Evolutionary conservation across 2,113 vertebrate genomes (phyloP).

Genomic region (Cyanocitta stelleri): DNA sequence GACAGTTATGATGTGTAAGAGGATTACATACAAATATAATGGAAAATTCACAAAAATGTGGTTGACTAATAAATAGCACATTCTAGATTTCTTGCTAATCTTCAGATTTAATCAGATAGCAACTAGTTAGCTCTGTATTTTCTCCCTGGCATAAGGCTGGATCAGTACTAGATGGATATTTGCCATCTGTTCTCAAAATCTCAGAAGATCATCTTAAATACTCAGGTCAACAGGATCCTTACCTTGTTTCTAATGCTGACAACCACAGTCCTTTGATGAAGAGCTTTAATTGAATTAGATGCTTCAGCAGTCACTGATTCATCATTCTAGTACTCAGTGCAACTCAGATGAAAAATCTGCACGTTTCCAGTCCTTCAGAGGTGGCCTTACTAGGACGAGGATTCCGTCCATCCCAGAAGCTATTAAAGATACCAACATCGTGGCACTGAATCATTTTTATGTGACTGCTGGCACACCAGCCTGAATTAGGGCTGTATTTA

Average conservation of each 20-base stretch:
- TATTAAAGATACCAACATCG: slow-evolving; percentile 42
- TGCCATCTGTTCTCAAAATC: background rate
- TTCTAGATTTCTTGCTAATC: background rate
- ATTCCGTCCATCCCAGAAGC: slow-evolving; percentile 16
- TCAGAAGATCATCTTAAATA: background rate
- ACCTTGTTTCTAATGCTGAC: background rate
- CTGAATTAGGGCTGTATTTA: slow-evolving; percentile 46
- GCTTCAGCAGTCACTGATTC: slow-evolving; percentile 13
- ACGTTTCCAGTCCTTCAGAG: background rate
- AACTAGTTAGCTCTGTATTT: background rate
- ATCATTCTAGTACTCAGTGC: slow-evolving; percentile 3
- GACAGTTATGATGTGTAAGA: background rate
- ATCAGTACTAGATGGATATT: background rate
- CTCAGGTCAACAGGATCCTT: background rate
- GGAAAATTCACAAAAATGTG: background rate
- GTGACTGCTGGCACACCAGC: slow-evolving; percentile 23
- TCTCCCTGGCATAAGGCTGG: background rate
- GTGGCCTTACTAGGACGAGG: background rate
- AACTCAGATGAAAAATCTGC: slow-evolving; percentile 15
- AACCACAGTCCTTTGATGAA: slow-evolving; percentile 2
- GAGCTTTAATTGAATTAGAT: slow-evolving; percentile 54
- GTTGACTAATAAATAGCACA: background rate
- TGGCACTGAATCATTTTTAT: slow-evolving; percentile 40
- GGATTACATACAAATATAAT: background rate
- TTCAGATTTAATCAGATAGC: background rate